phyloP scores from a whole-genome alignment of 2,888 invertebrate genomes.

The Eurytoma californica region DNA sequence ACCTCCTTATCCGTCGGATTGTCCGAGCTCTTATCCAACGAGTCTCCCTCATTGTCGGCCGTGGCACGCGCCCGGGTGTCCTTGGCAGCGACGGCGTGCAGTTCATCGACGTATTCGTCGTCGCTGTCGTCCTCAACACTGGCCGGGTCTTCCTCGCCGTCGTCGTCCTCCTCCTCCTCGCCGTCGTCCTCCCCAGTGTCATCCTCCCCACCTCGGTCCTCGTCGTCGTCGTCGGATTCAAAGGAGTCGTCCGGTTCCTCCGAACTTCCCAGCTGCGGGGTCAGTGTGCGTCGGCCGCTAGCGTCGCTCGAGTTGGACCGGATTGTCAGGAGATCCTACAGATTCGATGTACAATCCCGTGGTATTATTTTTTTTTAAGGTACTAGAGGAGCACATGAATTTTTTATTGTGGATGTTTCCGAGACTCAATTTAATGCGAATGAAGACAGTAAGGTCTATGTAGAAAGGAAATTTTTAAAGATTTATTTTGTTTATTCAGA shows the following conservation, averaged over 20 bases:
- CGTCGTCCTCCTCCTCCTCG: constrained; percentile 19
- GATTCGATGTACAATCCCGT: background rate
- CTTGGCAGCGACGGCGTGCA: constrained; percentile 36
- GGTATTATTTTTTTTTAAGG: no score
- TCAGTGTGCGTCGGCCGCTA: background rate
- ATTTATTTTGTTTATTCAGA: no score
- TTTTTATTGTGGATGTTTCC: no score
- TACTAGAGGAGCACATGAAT: background rate
- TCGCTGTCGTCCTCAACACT: constrained; percentile 63
- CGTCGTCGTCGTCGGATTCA: constrained; percentile 51
- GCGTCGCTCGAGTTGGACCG: constrained; percentile 8
- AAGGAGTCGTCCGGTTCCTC: constrained; percentile 44
- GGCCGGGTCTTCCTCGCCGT: constrained; percentile 56
- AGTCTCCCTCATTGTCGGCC: background rate
- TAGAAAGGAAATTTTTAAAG: no score
- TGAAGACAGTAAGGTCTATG: no score
- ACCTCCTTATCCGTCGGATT: constrained; percentile 27
- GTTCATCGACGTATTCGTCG: constrained; percentile 53
- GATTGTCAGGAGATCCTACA: constrained; percentile 26
- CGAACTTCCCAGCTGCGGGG: constrained; percentile 2
- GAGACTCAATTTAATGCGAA: no score
- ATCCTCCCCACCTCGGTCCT: constrained; percentile 57
- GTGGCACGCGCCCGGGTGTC: background rate
- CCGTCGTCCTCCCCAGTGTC: constrained; percentile 52
- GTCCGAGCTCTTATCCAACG: background rate